Conservation (phyloP, 2,888 invertebrate species). For the Megastigmus dorsalis region DNA sequence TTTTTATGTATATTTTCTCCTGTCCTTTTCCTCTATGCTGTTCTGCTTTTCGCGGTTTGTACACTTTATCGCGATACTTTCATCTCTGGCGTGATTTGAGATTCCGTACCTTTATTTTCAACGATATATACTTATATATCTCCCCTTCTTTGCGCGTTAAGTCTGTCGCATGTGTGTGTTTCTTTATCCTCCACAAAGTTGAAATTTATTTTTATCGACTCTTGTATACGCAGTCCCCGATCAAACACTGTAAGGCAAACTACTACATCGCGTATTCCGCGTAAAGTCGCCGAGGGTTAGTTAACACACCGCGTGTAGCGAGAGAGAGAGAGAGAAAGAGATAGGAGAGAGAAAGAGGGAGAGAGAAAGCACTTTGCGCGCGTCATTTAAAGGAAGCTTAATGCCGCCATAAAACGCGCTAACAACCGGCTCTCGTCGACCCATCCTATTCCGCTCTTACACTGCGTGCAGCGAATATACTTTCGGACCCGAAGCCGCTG, state of each 20-base stretch:
- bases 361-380: constrained; percentile 64
- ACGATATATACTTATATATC: no score
- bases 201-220: no score
- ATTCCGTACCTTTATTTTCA: no score
- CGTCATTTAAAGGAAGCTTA: constrained; percentile 68
- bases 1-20: no score
- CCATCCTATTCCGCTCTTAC: constrained; percentile 39
- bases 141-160: no score
- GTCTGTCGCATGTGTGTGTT: no score
- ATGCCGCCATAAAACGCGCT: constrained; percentile 67
- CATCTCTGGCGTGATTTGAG: no score
- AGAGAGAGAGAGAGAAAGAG: background rate
- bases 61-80: no score
- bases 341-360: constrained; percentile 23
- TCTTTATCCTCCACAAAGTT: no score
- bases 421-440: constrained; percentile 61
- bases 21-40: background rate
- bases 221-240: no score
- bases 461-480: no score
- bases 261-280: background rate
- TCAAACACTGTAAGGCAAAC: no score
- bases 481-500: constrained; percentile 29
- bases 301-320: background rate
- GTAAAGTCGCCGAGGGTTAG: constrained; percentile 15
- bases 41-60: constrained; percentile 19